Percentiles rank a stretch among this genome's conserved stretches.
phyloP scores from a whole-genome alignment of 53 echinoderm and acorn worm genomes.

The Holothuria scabra region DNA sequence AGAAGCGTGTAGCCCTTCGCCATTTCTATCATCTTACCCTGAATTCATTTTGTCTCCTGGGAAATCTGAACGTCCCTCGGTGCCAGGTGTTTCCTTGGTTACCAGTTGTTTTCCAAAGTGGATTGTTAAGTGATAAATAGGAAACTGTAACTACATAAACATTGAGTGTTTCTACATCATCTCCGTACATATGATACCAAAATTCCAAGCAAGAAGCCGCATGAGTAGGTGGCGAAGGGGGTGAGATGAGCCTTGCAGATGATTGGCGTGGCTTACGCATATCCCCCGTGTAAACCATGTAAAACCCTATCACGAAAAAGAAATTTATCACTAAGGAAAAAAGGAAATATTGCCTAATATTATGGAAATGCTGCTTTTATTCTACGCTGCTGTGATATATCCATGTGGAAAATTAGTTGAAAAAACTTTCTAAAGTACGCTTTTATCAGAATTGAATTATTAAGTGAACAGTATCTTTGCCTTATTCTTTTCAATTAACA shows the following conservation, averaged over 20 bases:
- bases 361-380: too few species aligned
- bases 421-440: too few species aligned
- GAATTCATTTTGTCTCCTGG: background rate
- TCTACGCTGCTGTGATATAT: too few species aligned
- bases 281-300: constrained; percentile 62
- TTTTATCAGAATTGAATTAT: too few species aligned
- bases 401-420: too few species aligned
- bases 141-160: constrained; percentile 69
- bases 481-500: too few species aligned
- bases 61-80: constrained; percentile 63
- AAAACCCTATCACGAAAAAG: constrained; percentile 62
- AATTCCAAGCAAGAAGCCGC: constrained; percentile 76
- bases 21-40: too few species aligned
- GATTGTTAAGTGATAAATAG: constrained; percentile 36
- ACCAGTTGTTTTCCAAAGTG: constrained; percentile 57
- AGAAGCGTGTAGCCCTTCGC: too few species aligned
- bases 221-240: constrained; percentile 45
- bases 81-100: constrained; percentile 82
- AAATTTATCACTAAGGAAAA: too few species aligned
- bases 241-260: constrained; percentile 67
- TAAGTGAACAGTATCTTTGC: too few species aligned
- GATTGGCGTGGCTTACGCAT: background rate
- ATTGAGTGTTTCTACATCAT: constrained; percentile 72
- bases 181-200: constrained; percentile 91
- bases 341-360: too few species aligned